Base-by-base conservation (phyloP, 2,888 invertebrate genomes). In the Hermaeophaga mercurialis region DNA sequence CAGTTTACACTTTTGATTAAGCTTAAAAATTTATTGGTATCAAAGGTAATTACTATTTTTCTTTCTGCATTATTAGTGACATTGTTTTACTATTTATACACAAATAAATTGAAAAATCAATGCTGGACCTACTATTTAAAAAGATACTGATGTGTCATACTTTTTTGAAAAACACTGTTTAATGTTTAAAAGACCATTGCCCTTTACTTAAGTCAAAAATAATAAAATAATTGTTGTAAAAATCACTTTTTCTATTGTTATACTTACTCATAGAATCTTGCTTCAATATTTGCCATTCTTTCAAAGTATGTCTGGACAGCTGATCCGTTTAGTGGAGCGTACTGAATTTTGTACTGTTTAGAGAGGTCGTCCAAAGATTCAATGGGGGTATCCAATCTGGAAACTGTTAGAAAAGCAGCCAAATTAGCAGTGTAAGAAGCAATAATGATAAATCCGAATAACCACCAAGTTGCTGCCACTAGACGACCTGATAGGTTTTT, bases 341-440 rank as follows among this genome's bases (percentile, higher is more conserved):
- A 98, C 59, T 95, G 90, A 57, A 97, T 93, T 79, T 96, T 96
- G 79, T 96, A 96, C 45, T 77, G 76, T 72, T 95, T 95, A 11
- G 94, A 91, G 24, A 98, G 81, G 76, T 97, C 97, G 68, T 97
- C 97, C 65, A 98, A 79, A 0, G 92, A 94, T 70, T 95, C 94
- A 33, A 96, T 91, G 0, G 95, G 94, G 0, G 93, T 92, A 69
- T 96, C 96, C 73, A 96, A 81, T 12, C 96, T 85, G 0, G 95
- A 96, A 0, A 94, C 94, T 0, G 98, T 98, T 54, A 98, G 81
- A 75, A 97, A 98, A 1, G 98, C 98, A 1, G 98, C 98, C 72
- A 98, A 82, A 78, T 98, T 98, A 1, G 98, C 98, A 0, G 98
- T 98, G 78, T 98, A 98, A 0, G 96, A 96, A 2, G 98, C 98